Evolutionary conservation across 2,888 invertebrate genomes (phyloP).

Genomic region (Leptothorax acervorum): DNA sequence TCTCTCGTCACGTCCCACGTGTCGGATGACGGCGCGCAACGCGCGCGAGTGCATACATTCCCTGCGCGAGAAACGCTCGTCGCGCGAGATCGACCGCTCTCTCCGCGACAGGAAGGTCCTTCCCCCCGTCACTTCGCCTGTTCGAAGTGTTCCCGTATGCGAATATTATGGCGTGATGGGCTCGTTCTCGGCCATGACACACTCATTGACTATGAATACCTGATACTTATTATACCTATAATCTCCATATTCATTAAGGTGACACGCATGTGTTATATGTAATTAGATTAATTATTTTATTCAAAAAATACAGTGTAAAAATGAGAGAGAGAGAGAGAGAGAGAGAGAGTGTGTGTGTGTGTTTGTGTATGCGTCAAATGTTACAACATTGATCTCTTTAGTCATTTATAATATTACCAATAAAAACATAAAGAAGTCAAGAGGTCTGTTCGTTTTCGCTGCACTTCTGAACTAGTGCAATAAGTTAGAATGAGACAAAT

Average conservation of each 20-base stretch:
- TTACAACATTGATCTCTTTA: neutral
- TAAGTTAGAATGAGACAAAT: no score
- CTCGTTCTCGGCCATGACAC: slow-evolving; percentile 16
- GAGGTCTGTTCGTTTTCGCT: no score
- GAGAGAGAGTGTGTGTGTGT: neutral
- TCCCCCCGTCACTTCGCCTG: neutral
- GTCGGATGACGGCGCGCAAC: slow-evolving; percentile 48
- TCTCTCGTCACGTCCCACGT: slow-evolving; percentile 74
- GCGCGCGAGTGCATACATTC: slow-evolving; percentile 24
- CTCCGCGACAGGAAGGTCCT: slow-evolving; percentile 40
- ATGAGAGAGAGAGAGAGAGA: neutral
- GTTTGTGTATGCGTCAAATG: neutral
- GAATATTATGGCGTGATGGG: slow-evolving; percentile 8
- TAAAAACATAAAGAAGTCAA: neutral
- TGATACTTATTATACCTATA: neutral
- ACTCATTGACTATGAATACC: slow-evolving; percentile 11
- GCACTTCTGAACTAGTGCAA: no score
- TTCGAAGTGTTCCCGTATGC: neutral
- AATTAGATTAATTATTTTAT: slow-evolving; percentile 27
- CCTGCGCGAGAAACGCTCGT: slow-evolving; percentile 6
- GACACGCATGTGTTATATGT: neutral
- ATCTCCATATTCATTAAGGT: slow-evolving; percentile 9
- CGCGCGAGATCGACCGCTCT: slow-evolving; percentile 28
- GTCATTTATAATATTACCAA: neutral
- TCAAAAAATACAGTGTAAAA: neutral